Evolutionary conservation across 1,140 invertebrate genomes (phyloP).

Genomic region (Paraescarpia echinospica): DNA sequence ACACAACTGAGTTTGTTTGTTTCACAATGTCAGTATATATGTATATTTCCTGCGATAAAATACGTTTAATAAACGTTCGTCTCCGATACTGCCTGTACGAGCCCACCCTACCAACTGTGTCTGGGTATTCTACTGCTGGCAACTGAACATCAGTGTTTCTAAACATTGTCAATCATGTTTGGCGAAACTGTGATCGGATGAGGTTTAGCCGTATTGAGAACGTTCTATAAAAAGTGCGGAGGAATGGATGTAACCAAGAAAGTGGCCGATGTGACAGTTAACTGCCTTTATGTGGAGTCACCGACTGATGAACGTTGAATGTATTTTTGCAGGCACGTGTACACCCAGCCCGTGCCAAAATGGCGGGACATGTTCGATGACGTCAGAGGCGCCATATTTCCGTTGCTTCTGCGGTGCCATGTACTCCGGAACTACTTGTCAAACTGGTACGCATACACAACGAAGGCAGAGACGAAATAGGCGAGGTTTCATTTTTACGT

Average conservation of each 20-base stretch:
- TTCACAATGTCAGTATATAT: too few species aligned
- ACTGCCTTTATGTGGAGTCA: background rate
- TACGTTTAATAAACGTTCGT: too few species aligned
- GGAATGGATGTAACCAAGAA: too few species aligned
- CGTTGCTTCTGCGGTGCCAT: background rate
- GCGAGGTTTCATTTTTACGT: background rate
- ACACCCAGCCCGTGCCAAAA: background rate
- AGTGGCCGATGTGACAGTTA: too few species aligned
- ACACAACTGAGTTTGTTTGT: too few species aligned
- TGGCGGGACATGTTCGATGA: conserved; percentile 10
- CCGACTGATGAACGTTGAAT: background rate
- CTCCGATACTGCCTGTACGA: too few species aligned
- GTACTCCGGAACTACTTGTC: background rate
- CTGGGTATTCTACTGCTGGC: too few species aligned
- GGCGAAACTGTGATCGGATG: background rate
- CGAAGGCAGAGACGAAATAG: background rate
- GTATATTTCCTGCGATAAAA: too few species aligned
- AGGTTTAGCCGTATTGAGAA: background rate
- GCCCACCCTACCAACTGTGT: too few species aligned
- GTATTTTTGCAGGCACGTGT: background rate
- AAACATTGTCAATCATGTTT: background rate
- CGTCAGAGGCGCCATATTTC: background rate
- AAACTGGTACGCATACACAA: background rate
- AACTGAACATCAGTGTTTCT: background rate
- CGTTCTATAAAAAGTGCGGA: too few species aligned